Base-by-base conservation (phyloP, 2,113 vertebrate genomes). In the Lampris incognitus region DNA sequence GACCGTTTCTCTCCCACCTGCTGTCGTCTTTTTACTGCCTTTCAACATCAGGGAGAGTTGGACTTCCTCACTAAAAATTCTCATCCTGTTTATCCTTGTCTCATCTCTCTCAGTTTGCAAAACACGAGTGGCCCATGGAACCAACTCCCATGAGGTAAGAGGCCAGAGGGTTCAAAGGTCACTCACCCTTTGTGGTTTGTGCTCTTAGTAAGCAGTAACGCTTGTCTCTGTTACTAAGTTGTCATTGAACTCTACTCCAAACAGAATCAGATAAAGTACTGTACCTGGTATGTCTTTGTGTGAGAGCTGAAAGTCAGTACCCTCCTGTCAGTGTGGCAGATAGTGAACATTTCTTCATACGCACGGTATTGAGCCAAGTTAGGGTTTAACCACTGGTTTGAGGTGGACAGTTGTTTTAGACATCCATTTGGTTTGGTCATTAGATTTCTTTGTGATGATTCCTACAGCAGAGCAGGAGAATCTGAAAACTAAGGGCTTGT, bases 111-210 rank as follows among this genome's bases (percentile, higher is more conserved):
- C 81, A 99, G 98, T 99, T 94, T 99, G 98, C 92, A 99, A 99
- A 95, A 99, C 97, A 75, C 96, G 97, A 90, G 98, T 99, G 91
- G 98, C 98, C 82, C 98, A 99, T 44, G 98, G 98, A 92, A 99
- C 98, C 91, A 99, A 96, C 93, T 99, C 98, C 63, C 98, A 99
- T 0, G 98, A 99, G 97, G 98, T 99, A 90, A 96, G 97, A 87
- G 42, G 61, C 55, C 41, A 41, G 57, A 64, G 50, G 56, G 51
- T 13, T 78, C 72, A 66, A 40, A 84, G 77, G 75, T 83, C 76
- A 73, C 52, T 64, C 83, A 78, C 77, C 79, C 71, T 69, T 9
- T 8, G 62, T 57, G n/a, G 62, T 80, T 76, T 60, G 59, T 64
- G 73, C 36, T 69, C 60, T 70, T 24, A 24, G 62, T 52, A 71